phyloP scores from a whole-genome alignment of 2,113 vertebrate genomes.

The Bos javanicus region DNA sequence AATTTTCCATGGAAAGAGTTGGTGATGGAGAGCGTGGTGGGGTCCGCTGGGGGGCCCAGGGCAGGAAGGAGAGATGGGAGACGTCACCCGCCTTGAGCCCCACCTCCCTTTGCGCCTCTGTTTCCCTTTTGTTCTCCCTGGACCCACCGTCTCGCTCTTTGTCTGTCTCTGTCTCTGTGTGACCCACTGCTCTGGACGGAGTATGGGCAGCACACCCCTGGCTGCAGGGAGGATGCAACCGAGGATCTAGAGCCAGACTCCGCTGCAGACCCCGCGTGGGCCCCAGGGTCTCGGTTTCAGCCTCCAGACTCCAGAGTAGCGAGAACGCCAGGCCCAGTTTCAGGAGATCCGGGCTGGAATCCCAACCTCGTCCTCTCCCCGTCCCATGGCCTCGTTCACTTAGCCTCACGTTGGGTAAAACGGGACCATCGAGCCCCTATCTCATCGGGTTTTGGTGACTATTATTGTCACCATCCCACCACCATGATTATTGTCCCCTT shows the following conservation, averaged over 20 bases:
- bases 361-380: background rate
- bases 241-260: background rate
- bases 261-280: background rate
- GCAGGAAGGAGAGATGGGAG: background rate
- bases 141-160: background rate
- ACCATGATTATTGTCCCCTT: background rate
- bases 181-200: background rate
- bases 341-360: background rate
- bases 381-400: too few species aligned
- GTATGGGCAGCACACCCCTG: background rate
- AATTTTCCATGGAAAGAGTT: background rate
- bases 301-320: background rate
- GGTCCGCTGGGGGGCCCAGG: background rate
- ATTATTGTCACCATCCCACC: background rate
- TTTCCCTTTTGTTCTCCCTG: background rate
- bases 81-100: rapidly evolving
- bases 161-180: background rate
- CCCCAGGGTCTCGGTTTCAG: background rate
- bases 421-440: background rate
- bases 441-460: background rate
- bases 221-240: background rate
- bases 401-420: background rate
- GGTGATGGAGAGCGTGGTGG: background rate
- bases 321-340: background rate
- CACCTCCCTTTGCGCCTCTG: background rate